Base-by-base conservation (phyloP, 2,113 vertebrate genomes). In the Oreochromis aureus region DNA sequence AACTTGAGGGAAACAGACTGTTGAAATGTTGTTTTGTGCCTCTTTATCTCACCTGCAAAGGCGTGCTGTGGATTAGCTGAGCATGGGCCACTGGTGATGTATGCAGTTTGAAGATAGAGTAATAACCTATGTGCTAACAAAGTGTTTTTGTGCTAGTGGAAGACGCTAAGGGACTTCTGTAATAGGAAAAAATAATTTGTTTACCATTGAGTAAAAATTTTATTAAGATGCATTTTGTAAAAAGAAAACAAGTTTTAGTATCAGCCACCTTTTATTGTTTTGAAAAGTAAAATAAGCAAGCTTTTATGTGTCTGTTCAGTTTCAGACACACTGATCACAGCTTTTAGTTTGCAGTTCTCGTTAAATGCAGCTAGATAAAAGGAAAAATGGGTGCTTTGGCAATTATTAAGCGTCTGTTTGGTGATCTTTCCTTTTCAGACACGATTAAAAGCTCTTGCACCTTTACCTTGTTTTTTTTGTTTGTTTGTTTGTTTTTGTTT, bases 11-110 rank as follows among this genome's bases (percentile, higher is more conserved):
- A 30, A 15, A 55, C 6, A 11, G 53, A 36, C 32, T 66, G 53
- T 66, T 18, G 10, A 58, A 73, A 71, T 81, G 2, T 80, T 85
- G 10, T 81, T 56, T 46, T 51, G 19, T 53, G 27, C 27, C 16
- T 63, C 16, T 85, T 84, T 88, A 86, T 89, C 80, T 81, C 66
- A 91, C 89, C 85, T 91, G 81, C 36, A 80, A 80, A 83, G 41
- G 39, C 63, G 55, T 84, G 78, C 55, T 13, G 32, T 51, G 90
- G 91, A 94, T 94, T 92, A 90, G 91, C 59, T 80, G 41, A 82
- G 69, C 84, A 85, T 55, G 18, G 36, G 24, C 66, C 81, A 30
- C 80, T 83, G 76, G 82, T 63, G 85, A 81, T 76, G 86, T 83
- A 55, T 90, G 81, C 71, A 79, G 19, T 83, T 87, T 83, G 44